Percentiles rank a stretch among this genome's conserved stretches.
Evolutionary conservation across 2,113 vertebrate species (phyloP).

Genomic region (Oncorhynchus clarkii): DNA sequence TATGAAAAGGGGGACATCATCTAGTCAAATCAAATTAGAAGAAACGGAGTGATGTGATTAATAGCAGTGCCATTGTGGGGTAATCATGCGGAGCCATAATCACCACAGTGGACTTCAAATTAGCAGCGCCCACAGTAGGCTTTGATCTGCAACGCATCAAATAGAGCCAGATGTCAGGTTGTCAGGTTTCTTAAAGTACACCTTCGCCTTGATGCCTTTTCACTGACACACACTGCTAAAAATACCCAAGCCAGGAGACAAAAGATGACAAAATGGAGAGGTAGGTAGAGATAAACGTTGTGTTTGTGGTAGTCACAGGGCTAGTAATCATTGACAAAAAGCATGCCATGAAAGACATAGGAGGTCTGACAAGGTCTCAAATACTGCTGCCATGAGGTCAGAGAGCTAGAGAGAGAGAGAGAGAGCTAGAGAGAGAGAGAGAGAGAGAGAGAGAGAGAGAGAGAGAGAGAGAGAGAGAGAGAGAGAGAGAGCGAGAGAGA

Average conservation of each 20-base stretch:
- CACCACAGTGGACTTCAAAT: constrained; percentile 75
- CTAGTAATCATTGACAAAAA: not conserved
- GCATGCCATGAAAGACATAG: not conserved
- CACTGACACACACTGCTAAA: constrained; percentile 44
- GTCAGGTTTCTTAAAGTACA: constrained; percentile 73
- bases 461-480: constrained; percentile 19
- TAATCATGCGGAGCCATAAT: constrained; percentile 75
- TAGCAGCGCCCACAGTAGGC: constrained; percentile 68
- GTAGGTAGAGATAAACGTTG: constrained; percentile 53
- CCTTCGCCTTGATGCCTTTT: constrained; percentile 70
- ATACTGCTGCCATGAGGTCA: not conserved
- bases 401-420: constrained; percentile 6
- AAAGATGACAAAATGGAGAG: constrained; percentile 64
- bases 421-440: constrained; percentile 22
- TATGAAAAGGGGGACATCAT: constrained; percentile 48
- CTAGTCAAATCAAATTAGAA: constrained; percentile 75
- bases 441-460: not conserved
- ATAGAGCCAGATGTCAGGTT: constrained; percentile 69
- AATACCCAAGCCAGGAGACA: constrained; percentile 66
- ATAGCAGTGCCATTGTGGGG: constrained; percentile 74
- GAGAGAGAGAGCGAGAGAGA: constrained; percentile 16
- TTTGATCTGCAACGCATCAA: constrained; percentile 74
- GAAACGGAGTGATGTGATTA: constrained; percentile 77
- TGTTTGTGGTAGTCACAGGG: constrained; percentile 16
- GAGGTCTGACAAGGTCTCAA: not conserved